Base-by-base conservation (phyloP, 1,140 invertebrate genomes). In the Megalopta genalis region DNA sequence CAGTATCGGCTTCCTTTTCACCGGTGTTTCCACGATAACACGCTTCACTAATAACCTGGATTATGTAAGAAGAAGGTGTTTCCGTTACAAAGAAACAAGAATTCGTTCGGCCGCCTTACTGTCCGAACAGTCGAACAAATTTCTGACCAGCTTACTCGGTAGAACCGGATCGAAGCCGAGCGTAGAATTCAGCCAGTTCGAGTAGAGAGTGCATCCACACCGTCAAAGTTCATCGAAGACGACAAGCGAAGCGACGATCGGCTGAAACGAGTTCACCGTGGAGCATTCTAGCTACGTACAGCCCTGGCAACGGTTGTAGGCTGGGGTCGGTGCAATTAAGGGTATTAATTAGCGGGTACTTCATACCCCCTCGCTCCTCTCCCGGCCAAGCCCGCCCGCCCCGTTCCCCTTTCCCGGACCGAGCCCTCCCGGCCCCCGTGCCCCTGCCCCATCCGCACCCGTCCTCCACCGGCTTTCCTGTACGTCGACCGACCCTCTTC, bases 331-430 rank as follows among this genome's bases (percentile, higher is more conserved):
- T 87, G 90, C 91, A 92, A 92, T 92, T 92, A 92, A 90, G 90
- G 89, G 89, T 93, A 92, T 92, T 92, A 93, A 93, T 93, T 92
- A 93, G 90, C 91, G 85, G 84, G 89, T 90, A 90, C 91, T 91
- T 90, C 84, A 88, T 87, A 81, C 77, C 80, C 86, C 70, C 81
- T 67, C 71, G 73, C 81, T 63, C 81, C 70, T 69, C 79, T 76
- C 74, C 78, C 81, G 59, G 73, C 63, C 60, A 6, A 63, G 57
- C 25, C 67, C 69, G n/a, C 32, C 16, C 49, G n/a, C 54, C 65
- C 52, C 69, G 18, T 60, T 25, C 75, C 80, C 70, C 73, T 81
- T 73, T 74, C 77, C 59, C 77, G 67, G 77, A 52, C 57, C 65
- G 49, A 57, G 49, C 74, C 57, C 63, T 23, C 73, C 18, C 46